Conservation (phyloP, 2,113 vertebrate genomes). For the pig (Sus scrofa) region DNA sequence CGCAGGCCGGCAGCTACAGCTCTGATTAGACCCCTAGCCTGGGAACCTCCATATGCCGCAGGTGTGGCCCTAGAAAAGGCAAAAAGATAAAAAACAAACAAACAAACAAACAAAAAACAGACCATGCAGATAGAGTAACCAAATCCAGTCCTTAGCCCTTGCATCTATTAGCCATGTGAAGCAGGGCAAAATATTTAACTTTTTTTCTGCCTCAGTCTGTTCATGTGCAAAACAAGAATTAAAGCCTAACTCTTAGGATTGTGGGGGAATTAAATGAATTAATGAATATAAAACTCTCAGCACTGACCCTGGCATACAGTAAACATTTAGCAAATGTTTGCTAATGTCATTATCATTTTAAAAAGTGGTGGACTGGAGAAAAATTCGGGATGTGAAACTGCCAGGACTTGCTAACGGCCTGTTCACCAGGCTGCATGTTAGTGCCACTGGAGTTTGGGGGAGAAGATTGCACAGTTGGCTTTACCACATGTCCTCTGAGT, state of each 20-base stretch:
- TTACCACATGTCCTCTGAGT: background rate
- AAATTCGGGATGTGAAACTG: background rate
- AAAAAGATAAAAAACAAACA: no score
- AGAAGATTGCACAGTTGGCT: background rate
- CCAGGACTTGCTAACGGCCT: background rate
- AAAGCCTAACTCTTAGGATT: background rate
- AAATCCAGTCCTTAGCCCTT: background rate
- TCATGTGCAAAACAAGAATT: background rate
- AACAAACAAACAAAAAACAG: no score
- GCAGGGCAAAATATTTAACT: background rate
- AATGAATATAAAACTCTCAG: background rate
- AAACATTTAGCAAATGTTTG: constrained; percentile 6
- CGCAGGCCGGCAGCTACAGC: no score
- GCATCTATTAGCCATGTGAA: background rate
- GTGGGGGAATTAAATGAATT: background rate
- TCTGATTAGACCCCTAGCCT: no score
- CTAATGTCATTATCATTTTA: background rate
- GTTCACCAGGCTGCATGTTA: background rate
- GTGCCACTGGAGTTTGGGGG: background rate
- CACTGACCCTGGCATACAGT: background rate
- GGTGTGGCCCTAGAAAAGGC: no score
- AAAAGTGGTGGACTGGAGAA: background rate
- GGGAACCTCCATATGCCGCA: no score
- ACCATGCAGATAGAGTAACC: no score
- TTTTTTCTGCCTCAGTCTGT: background rate